Evolutionary conservation across 2,888 invertebrate species (phyloP), one percentile per base, ranked within the genome.

Genomic region (Crepidodera aurea): DNA sequence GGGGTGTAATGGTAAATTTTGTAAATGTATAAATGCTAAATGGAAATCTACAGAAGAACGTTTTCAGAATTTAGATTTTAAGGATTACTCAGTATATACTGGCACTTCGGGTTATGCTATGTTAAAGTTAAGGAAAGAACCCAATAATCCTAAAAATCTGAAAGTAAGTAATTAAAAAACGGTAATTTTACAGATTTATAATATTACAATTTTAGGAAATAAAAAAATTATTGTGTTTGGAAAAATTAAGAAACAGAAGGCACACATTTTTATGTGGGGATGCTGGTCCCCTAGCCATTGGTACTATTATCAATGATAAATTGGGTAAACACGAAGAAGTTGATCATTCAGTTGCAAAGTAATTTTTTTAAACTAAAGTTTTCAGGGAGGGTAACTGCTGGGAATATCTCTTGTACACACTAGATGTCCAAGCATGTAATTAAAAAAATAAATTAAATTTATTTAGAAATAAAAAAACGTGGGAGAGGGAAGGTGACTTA

Each of bases 81-180:
- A 65, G 82, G 90, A 92, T 81, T 83, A 83, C 70, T 87, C 90
- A 2, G 83, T 93, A 0, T 93, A 93, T 71, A 92, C 92, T 6
- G 93, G 93, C 29, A 86, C 86, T 57, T 79, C 88, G 66, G 93
- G 93, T 29, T 82, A 91, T 62, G 89, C 90, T 29, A 80, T 90
- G 34, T 82, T 88, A 66, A 88, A 88, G 75, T 83, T 89, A 56
- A 83, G 85, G 67, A 79, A 78, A 70, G 73, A 73, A 65, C 72
- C 73, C 4, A 63, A 75, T 34, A 71, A 76, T 57, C 40, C 62
- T 44, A 60, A 69, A 22, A 75, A 75, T 60, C 70, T 81, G 54
- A 68, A 75, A 67, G 79, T 79, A 71, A 62, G 50, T 60, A 64
- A 15, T 50, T 34, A 18, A 25, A 16, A 16, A 16, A 42, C 16